Percentiles rank a stretch among this genome's conserved stretches.
phyloP scores from a whole-genome alignment of 2,888 invertebrate genomes.

The Marronus borbonicus region DNA sequence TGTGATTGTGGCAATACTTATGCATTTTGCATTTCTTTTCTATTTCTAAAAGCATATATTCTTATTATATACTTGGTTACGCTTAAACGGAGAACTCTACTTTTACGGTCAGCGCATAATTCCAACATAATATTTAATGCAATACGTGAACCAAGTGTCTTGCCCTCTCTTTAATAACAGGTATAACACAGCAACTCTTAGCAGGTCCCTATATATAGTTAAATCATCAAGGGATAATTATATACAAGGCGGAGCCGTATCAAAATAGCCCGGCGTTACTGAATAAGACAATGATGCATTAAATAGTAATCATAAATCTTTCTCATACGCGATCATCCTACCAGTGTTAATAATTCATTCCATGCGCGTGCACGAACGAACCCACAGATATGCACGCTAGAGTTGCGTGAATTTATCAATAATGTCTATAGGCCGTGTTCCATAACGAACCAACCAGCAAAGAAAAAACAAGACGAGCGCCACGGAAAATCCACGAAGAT shows the following conservation, averaged over 20 bases:
- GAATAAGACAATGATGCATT: conserved; percentile 25
- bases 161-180: too few relatives aligned
- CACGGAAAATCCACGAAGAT: neutral
- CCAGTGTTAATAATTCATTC: conserved; percentile 28
- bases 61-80: too few relatives aligned
- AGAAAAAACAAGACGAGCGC: conserved; percentile 6
- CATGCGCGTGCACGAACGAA: conserved; percentile 1
- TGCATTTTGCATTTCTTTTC: too few relatives aligned
- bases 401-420: conserved; percentile 34
- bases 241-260: neutral
- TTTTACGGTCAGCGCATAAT: too few relatives aligned
- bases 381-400: conserved; percentile 7
- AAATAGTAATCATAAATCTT: conserved; percentile 23
- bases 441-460: neutral
- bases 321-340: conserved; percentile 8
- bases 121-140: too few relatives aligned
- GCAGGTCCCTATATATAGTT: neutral
- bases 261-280: neutral
- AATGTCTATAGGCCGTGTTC: neutral
- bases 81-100: too few relatives aligned
- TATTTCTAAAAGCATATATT: too few relatives aligned
- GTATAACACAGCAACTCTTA: neutral
- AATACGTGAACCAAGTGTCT: too few relatives aligned
- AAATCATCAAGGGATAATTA: conserved; percentile 14
- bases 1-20: too few relatives aligned